Conservation (phyloP, 2,113 vertebrate species). For the Sylvicapra grimmia region DNA sequence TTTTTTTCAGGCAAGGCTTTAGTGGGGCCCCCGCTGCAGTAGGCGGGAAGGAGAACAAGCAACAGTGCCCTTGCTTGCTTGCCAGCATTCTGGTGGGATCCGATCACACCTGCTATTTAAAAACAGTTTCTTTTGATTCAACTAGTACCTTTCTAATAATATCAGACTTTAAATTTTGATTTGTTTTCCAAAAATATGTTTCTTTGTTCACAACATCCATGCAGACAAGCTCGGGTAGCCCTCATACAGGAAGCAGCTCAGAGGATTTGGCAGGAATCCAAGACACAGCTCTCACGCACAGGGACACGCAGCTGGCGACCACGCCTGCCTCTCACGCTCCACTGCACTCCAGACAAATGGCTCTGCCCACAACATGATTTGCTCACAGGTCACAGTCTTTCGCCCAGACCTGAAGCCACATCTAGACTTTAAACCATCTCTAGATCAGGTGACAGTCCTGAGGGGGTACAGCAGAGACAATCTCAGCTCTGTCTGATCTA, state of each 20-base stretch:
- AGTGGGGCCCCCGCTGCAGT: not conserved
- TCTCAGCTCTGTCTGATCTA: not conserved
- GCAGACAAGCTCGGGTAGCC: not conserved
- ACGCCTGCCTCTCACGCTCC: not conserved
- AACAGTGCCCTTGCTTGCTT: not conserved
- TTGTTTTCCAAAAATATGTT: not conserved
- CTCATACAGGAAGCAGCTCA: not conserved
- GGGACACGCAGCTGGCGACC: not conserved
- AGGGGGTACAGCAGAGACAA: not conserved
- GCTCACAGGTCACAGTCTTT: not conserved
- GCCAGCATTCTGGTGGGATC: not conserved
- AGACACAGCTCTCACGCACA: not conserved
- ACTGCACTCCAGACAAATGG: not conserved
- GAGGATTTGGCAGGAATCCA: not conserved
- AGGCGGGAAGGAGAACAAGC: not conserved
- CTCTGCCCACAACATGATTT: not conserved
- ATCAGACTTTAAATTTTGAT: not conserved
- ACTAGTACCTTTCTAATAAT: not conserved
- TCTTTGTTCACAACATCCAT: not conserved
- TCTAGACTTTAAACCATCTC: not conserved
- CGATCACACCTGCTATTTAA: not conserved
- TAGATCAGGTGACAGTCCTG: not conserved
- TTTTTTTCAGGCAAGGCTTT: not conserved
- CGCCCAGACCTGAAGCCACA: not conserved
- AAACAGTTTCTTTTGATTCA: not conserved